These are phyloP conservation scores for Micrasema minimum DNA, from an alignment of 1,140 invertebrate genomes.

Conservation along the genomic window DNA sequence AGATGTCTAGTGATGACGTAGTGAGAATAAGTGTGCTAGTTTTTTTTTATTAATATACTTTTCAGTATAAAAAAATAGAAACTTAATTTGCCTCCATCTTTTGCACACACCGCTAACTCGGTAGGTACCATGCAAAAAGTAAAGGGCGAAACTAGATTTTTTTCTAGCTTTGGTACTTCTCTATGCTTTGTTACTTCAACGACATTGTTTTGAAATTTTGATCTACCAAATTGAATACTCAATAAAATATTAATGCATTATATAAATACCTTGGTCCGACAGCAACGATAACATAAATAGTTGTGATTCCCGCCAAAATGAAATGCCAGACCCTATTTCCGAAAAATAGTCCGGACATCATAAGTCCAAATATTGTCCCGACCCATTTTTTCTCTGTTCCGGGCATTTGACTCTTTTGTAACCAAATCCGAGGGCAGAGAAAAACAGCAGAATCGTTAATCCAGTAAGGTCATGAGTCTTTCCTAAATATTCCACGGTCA, in stretches of 20 bases:
- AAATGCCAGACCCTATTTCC: conserved; percentile 34
- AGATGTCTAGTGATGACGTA: no score
- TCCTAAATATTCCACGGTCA: conserved; percentile 5
- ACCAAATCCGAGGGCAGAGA: conserved; percentile 7
- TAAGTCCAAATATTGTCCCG: conserved; percentile 31
- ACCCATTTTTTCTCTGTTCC: conserved; percentile 38
- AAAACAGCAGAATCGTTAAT: conserved; percentile 16
- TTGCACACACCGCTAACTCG: no score
- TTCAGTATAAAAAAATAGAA: no score
- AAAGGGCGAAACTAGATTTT: no score
- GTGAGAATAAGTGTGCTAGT: no score
- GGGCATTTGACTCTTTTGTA: conserved; percentile 10
- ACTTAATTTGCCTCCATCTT: no score
- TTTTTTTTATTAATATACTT: no score
- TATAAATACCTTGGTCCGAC: conserved; percentile 22
- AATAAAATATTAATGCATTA: background rate
- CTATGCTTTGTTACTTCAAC: no score
- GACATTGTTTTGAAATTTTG: no score
- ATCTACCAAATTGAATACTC: no score
- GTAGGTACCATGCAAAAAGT: no score
- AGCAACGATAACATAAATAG: background rate
- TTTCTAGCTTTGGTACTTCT: no score
- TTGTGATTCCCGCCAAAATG: background rate
- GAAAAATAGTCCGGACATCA: conserved; percentile 19
- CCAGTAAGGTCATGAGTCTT: conserved; percentile 14